Conservation (phyloP, 2,113 vertebrate species). For the Python bivittatus region DNA sequence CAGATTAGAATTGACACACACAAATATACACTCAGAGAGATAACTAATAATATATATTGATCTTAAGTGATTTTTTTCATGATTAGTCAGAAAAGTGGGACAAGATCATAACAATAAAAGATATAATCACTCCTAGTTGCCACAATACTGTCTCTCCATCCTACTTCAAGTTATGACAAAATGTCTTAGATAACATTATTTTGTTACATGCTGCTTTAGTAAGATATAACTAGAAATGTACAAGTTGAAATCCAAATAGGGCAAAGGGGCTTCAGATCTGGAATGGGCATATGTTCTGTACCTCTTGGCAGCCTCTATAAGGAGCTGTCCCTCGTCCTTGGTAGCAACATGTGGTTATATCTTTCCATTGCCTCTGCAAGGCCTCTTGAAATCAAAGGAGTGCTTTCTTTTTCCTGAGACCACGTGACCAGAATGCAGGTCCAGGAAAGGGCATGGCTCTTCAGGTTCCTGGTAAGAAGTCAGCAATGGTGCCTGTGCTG, state of each 20-base stretch:
- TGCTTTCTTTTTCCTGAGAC: neutral
- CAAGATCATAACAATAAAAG: neutral
- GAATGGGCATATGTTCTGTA: neutral
- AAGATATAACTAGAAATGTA: neutral
- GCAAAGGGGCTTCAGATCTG: neutral
- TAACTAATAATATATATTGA: neutral
- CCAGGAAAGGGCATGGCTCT: neutral
- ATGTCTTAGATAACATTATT: neutral
- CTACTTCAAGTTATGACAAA: neutral
- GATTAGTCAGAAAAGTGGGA: neutral
- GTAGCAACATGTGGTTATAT: neutral
- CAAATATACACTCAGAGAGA: neutral
- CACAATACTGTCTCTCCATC: neutral
- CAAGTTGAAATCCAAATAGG: neutral
- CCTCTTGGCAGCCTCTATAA: neutral
- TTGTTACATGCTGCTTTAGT: neutral
- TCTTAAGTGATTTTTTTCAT: neutral
- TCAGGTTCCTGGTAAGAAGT: neutral
- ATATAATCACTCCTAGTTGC: neutral
- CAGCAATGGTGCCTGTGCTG: neutral
- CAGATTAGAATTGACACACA: neutral
- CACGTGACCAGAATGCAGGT: neutral
- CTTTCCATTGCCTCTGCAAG: neutral
- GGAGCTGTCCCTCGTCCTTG: neutral
- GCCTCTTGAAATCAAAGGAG: neutral